These are phyloP conservation scores for Hydractinia symbiolongicarpus DNA, from an alignment of 30 jellyfish, hydroid and myxozoan species.

Conservation along the genomic window DNA sequence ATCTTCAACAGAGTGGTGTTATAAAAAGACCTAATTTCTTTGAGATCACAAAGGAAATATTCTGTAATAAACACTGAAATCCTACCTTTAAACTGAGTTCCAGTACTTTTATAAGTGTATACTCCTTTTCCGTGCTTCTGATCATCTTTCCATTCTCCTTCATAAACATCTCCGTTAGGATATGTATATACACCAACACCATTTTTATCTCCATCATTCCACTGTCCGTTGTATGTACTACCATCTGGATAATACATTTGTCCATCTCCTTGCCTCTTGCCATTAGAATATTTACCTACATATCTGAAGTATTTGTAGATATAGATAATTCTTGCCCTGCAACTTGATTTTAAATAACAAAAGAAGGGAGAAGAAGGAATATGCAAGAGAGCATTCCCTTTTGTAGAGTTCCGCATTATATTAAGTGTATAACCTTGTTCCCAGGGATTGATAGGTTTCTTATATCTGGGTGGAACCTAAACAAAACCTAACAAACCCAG, in stretches of 20 bases:
- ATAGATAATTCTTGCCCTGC: too few species aligned
- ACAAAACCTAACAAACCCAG: too few species aligned
- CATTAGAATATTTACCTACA: slow-evolving; percentile 17
- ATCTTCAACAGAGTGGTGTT: too few species aligned
- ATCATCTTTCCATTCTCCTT: slow-evolving; percentile 27
- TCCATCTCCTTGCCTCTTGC: slow-evolving; percentile 23
- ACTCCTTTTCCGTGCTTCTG: slow-evolving; percentile 24
- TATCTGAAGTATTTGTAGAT: neutral
- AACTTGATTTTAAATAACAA: too few species aligned
- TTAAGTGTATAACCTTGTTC: too few species aligned
- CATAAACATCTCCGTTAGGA: slow-evolving; percentile 22
- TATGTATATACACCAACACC: slow-evolving; percentile 17
- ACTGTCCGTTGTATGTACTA: slow-evolving; percentile 8
- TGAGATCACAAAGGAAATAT: neutral
- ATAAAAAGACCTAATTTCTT: too few species aligned
- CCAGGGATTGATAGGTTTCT: too few species aligned
- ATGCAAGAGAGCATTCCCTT: too few species aligned
- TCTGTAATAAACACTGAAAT: neutral
- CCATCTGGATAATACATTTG: slow-evolving; percentile 18
- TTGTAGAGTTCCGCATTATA: too few species aligned
- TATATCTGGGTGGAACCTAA: too few species aligned
- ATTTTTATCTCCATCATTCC: slow-evolving; percentile 23
- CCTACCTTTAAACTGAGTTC: slow-evolving; percentile 12
- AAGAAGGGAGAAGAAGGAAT: too few species aligned
- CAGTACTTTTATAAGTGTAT: slow-evolving; percentile 18